Evolutionary conservation across 2,797 vertebrate genomes (phyloP).

Genomic region (Urosaurus nigricauda): DNA sequence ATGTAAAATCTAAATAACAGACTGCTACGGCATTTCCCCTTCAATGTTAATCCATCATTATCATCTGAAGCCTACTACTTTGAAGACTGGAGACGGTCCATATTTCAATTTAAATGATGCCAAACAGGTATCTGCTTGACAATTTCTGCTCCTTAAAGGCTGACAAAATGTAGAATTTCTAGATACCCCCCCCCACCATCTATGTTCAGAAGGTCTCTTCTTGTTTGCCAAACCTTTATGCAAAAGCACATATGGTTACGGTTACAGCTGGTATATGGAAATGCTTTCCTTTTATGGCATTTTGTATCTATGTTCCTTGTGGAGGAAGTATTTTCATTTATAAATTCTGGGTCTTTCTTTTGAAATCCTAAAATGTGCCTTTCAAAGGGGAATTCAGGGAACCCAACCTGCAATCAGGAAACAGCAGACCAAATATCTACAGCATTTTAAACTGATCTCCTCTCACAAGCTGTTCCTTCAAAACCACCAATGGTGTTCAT

Average conservation of each 20-base stretch:
- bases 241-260: conserved; percentile 48
- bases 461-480: neutral
- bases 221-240: conserved; percentile 40
- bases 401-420: neutral
- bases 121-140: conserved; percentile 76
- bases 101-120: conserved; percentile 79
- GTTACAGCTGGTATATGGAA: conserved; percentile 49
- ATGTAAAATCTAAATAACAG: conserved; percentile 71
- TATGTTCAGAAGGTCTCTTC: conserved; percentile 43
- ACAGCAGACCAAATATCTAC: neutral
- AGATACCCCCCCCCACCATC: conserved; percentile 54
- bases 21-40: conserved; percentile 69
- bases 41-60: conserved; percentile 78
- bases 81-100: conserved; percentile 73
- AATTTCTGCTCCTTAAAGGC: conserved; percentile 73
- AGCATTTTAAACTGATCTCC: neutral
- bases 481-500: neutral
- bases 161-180: conserved; percentile 71
- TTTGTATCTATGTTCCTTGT: conserved; percentile 35
- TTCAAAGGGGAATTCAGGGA: neutral
- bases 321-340: neutral
- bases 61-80: conserved; percentile 75
- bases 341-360: neutral
- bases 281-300: conserved; percentile 30
- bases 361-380: neutral